A percentile compares a stretch with the other conserved stretches of the same genome.
Evolutionary conservation across 2,113 vertebrate genomes (phyloP).

Genomic region (Naja naja): DNA sequence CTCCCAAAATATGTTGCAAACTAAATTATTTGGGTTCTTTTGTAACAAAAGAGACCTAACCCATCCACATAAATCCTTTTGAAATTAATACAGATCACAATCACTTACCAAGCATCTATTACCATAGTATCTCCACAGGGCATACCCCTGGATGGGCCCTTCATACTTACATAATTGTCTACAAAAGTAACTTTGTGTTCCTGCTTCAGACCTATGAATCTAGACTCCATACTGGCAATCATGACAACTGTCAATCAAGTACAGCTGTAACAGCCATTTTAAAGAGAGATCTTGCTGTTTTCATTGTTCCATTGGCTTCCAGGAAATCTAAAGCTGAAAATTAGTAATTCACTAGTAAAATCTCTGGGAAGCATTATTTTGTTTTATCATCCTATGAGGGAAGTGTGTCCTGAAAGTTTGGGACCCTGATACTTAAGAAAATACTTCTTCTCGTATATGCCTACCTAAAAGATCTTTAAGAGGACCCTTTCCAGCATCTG

Average conservation of each 20-base stretch:
- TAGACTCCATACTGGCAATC: neutral
- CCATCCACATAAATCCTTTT: neutral
- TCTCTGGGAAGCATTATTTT: neutral
- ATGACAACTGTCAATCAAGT: neutral
- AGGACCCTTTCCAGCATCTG: neutral
- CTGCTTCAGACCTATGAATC: neutral
- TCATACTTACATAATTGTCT: neutral
- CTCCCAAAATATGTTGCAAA: neutral
- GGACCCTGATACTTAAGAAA: neutral
- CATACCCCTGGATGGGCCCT: neutral
- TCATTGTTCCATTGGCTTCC: neutral
- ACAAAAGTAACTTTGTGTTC: neutral
- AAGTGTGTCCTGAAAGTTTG: neutral
- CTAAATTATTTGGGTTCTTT: neutral
- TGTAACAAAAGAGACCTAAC: neutral
- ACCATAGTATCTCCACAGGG: neutral
- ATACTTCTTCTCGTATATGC: neutral
- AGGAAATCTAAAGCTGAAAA: neutral
- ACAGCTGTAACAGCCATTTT: neutral
- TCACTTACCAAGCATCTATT: neutral
- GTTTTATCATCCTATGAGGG: neutral
- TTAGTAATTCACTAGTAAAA: neutral
- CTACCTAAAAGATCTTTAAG: neutral
- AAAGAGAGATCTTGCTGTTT: neutral
- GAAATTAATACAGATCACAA: neutral